Evolutionary conservation across 2,797 vertebrate genomes (phyloP), one percentile per base, ranked within the genome.

Genomic region (Lepidocolaptes lacrymiger): DNA sequence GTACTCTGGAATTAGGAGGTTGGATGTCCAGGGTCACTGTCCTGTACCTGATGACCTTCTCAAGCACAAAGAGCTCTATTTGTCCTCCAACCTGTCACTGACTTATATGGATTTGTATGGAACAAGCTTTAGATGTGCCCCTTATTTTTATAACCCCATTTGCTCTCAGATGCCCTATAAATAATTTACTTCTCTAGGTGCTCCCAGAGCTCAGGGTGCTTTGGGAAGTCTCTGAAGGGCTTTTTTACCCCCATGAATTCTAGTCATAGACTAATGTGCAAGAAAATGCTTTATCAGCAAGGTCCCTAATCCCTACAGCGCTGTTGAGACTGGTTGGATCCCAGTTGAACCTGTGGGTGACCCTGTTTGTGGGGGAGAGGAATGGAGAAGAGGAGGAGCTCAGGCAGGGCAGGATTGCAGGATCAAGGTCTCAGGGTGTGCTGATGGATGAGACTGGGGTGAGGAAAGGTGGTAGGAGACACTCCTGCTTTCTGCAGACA

Each of bases 101-200:
- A 14, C 34, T 63, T 13, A 32, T 37, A 3, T 2, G 34, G 43
- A 30, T 37, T 88, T 18, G 3, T 27, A 41, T 26, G 23, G 27
- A 48, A 39, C 21, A 48, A 74, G 43, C 52, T 58, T 32, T 73
- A 78, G 24, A 14, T 41, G 43, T 4, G 14, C 9, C 14, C 12
- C 15, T 69, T 64, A 9, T 36, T 72, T 75, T 63, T 24, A 7
- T 11, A 26, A 19, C 18, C 27, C 28, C 30, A 0, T 27, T 58
- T 10, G 1, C 24, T 88, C 9, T 37, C 21, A 6, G 15, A 5
- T 9, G 21, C 16, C 19, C 16, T 11, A 4, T 0, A 1, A 49
- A 55, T 14, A 1, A 4, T 14, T 32, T 44, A 1, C 19, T 48
- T 37, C 75, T 63, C 9, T 12, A 15, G 52, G 3, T 6, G 2